Conservation (phyloP, 2,888 invertebrate species). For the Elmis aenea region DNA sequence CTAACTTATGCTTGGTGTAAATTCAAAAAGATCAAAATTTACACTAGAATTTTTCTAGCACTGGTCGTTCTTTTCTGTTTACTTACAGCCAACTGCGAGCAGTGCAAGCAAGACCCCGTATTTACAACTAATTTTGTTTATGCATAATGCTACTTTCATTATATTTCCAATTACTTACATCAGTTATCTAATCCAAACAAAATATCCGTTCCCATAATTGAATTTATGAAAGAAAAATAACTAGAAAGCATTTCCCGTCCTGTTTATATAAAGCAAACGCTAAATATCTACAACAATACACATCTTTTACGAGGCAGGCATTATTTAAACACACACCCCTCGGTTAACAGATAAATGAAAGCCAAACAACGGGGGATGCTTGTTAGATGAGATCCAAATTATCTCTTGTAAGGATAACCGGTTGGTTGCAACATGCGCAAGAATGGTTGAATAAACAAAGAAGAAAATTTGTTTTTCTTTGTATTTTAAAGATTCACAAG, state of each 20-base stretch:
- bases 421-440: constrained; percentile 5
- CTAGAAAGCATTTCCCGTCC: constrained; percentile 34
- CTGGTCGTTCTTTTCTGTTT: too few relatives aligned
- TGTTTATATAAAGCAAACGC: constrained; percentile 37
- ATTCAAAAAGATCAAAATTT: too few relatives aligned
- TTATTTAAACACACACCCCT: constrained; percentile 35
- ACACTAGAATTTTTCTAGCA: too few relatives aligned
- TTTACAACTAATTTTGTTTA: too few relatives aligned
- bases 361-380: constrained; percentile 37
- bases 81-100: too few relatives aligned
- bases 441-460: constrained; percentile 14
- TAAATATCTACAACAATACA: constrained; percentile 36
- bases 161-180: too few relatives aligned
- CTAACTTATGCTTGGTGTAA: too few relatives aligned
- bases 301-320: constrained; percentile 35
- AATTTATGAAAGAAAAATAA: constrained; percentile 41
- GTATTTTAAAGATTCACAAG: too few relatives aligned
- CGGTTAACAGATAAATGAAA: constrained; percentile 40
- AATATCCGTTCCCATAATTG: constrained; percentile 25
- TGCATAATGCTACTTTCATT: too few relatives aligned
- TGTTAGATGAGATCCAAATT: constrained; percentile 29
- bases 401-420: constrained; percentile 20
- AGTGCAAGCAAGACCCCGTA: too few relatives aligned
- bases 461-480: constrained; percentile 13
- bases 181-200: constrained; percentile 19